Base-by-base conservation (phyloP, 1,140 invertebrate species). In the Popillia japonica region DNA sequence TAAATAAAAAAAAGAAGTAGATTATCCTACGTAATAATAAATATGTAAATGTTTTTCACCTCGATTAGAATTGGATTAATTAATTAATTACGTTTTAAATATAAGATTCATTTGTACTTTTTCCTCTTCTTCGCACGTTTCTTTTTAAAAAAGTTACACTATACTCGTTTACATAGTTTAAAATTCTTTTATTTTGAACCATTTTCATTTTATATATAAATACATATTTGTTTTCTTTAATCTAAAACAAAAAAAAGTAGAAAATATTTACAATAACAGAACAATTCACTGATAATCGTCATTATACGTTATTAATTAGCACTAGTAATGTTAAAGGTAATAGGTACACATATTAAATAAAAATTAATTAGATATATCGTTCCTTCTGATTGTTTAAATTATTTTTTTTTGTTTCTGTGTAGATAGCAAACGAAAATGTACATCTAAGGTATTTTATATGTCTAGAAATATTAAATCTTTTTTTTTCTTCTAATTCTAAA, bases 361-460 rank as follows among this genome's bases (percentile, higher is more conserved):
- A 68, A 22, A 68, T 22, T 68, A 55, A 55, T 55, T 55, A n/a
- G 48, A 55, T 68, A 55, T 68, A 34, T 74, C 11, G 41, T 74
- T 74, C 27, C n/a, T 0, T 74, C 20, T 41, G 27, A 34, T 34
- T 40, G 20, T 74, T 74, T 40, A n/a, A 14, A 42, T 40, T 6
- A 14, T 7, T 22, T 74, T 74, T 41, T n/a, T 64, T 11, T 68
- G n/a, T n/a, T n/a, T n/a, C n/a, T 64, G 14, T 68, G 27, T 27
- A 74, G 9, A n/a, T 41, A 78, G 73, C 79, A 83, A 82, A 83
- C 80, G 82, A 83, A 83, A 83, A 83, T 82, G 79, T 83, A 83
- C 82, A 82, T 81, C 80, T 80, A 81, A 78, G 79, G 73, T 74
- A 80, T 55, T 55, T 11, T 68, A 23, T 68, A 81, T 80, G 73